Evolutionary conservation across 2,888 invertebrate species (phyloP).

Genomic region (Aphelenchoides bicaudatus): DNA sequence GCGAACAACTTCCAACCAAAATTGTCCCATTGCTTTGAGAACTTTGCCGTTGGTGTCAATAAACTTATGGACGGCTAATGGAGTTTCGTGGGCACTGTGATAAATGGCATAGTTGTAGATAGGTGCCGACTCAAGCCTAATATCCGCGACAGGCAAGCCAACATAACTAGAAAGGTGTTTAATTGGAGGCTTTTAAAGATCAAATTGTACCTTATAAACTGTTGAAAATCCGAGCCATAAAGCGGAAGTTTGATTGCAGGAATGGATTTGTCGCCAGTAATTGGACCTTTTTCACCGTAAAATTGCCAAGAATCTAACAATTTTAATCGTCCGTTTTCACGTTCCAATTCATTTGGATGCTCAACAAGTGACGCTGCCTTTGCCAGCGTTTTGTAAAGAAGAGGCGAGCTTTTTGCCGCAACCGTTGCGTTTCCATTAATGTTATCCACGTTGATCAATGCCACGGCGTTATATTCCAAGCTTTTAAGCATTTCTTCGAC

Average conservation of each 20-base stretch:
- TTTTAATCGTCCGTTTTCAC: slow-evolving; percentile 34
- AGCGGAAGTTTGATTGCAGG: slow-evolving; percentile 51
- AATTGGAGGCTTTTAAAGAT: background rate
- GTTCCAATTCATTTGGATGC: slow-evolving; percentile 42
- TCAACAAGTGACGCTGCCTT: slow-evolving; percentile 56
- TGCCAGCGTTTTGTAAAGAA: slow-evolving; percentile 59
- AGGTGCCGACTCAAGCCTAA: slow-evolving; percentile 42
- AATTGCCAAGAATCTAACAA: slow-evolving; percentile 54
- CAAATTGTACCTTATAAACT: slow-evolving; percentile 60
- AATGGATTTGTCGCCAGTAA: slow-evolving; percentile 26
- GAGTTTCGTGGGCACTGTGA: slow-evolving; percentile 54
- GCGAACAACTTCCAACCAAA: slow-evolving; percentile 61
- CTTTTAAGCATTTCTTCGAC: slow-evolving; percentile 60
- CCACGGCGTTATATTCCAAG: slow-evolving; percentile 61
- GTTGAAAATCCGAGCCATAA: slow-evolving; percentile 64
- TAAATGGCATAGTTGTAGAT: slow-evolving; percentile 50
- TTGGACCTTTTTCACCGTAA: slow-evolving; percentile 27
- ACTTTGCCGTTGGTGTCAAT: slow-evolving; percentile 50
- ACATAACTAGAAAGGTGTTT: slow-evolving; percentile 35
- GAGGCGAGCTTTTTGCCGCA: slow-evolving; percentile 52
- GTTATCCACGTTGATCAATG: slow-evolving; percentile 63
- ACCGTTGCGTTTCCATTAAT: slow-evolving; percentile 52
- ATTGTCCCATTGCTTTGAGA: slow-evolving; percentile 60
- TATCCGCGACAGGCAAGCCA: slow-evolving; percentile 64
- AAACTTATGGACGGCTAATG: slow-evolving; percentile 50